A percentile compares a stretch with the other conserved stretches of the same genome.
These are phyloP conservation scores for Neodiprion pinetum DNA, from an alignment of 1,140 invertebrate genomes.

Conservation along the genomic window DNA sequence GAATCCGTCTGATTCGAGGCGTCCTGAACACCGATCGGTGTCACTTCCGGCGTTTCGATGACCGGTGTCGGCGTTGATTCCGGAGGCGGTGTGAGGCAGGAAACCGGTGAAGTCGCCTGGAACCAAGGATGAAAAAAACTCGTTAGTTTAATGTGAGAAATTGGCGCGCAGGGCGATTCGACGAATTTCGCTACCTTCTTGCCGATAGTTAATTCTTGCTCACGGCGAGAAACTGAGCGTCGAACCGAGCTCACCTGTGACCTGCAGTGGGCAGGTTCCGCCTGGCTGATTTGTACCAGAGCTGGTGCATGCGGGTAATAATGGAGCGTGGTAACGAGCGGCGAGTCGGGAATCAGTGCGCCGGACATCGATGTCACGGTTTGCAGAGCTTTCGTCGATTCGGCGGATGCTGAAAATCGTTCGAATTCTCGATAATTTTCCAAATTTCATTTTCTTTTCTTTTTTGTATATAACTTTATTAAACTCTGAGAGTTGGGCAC, in stretches of 20 bases:
- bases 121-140: conserved; percentile 43
- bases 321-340: conserved; percentile 53
- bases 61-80: conserved; percentile 57
- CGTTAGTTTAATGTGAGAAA: no score
- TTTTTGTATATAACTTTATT: background rate
- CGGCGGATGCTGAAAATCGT: conserved; percentile 51
- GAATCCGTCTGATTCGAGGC: conserved; percentile 82
- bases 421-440: background rate
- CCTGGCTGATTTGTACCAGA: conserved; percentile 61
- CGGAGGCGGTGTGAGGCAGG: conserved; percentile 68
- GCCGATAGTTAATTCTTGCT: background rate
- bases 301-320: conserved; percentile 57
- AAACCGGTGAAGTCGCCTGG: conserved; percentile 66
- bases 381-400: conserved; percentile 67
- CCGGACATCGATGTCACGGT: conserved; percentile 62
- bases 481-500: no score
- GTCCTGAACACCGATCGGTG: conserved; percentile 69
- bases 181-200: background rate
- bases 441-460: background rate
- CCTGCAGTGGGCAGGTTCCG: conserved; percentile 54
- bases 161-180: no score
- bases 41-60: conserved; percentile 45
- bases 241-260: conserved; percentile 49
- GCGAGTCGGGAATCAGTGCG: conserved; percentile 55
- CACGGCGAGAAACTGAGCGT: background rate